Evolutionary conservation across 2,113 vertebrate genomes (phyloP).

Genomic region (Regulus satrapa): DNA sequence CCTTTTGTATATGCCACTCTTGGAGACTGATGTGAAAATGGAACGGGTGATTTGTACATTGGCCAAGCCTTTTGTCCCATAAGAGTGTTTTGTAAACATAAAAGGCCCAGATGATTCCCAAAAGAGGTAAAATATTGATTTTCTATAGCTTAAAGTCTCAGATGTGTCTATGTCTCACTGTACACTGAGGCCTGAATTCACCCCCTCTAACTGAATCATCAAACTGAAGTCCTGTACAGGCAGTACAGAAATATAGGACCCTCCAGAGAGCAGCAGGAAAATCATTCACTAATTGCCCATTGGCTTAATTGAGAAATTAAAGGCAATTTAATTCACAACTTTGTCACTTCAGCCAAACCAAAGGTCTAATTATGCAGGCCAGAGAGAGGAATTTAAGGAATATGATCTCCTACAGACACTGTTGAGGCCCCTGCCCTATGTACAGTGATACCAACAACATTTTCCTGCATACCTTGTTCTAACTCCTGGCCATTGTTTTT

Average conservation of each 20-base stretch:
- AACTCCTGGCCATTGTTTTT: background rate
- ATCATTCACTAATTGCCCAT: background rate
- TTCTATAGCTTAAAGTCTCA: background rate
- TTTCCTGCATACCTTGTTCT: background rate
- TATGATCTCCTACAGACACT: background rate
- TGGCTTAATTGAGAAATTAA: conserved; percentile 6
- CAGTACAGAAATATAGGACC: background rate
- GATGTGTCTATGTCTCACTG: background rate
- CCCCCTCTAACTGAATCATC: background rate
- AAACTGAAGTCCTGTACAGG: background rate
- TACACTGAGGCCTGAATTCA: background rate
- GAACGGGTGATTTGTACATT: background rate
- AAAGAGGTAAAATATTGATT: background rate
- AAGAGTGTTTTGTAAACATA: background rate
- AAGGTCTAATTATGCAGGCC: background rate
- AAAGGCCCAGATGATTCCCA: background rate
- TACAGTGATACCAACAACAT: background rate
- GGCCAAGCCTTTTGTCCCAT: background rate
- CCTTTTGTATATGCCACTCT: background rate
- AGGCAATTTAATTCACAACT: conserved; percentile 5
- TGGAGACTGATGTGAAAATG: background rate
- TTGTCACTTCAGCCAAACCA: background rate
- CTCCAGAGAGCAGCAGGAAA: background rate
- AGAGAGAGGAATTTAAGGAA: background rate
- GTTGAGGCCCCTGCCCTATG: background rate